These are phyloP conservation scores for Aphaenogaster ashmeadi DNA, from an alignment of 1,140 invertebrate genomes.

Conservation along the genomic window DNA sequence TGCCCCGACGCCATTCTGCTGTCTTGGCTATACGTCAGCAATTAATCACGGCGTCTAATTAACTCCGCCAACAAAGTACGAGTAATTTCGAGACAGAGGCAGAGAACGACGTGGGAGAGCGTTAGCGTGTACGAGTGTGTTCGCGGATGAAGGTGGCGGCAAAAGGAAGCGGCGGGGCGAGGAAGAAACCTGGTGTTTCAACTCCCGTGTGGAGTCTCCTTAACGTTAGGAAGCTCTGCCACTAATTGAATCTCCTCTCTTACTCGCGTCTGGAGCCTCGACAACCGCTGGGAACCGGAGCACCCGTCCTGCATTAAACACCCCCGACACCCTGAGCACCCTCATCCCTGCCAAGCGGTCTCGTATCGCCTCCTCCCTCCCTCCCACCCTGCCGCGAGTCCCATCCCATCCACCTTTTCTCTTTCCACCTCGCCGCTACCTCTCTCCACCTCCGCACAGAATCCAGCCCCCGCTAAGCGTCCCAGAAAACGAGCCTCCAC, in stretches of 20 bases:
- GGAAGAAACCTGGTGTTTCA: slow-evolving; percentile 30
- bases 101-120: slow-evolving; percentile 34
- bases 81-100: slow-evolving; percentile 58
- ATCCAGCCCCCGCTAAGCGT: slow-evolving; percentile 70
- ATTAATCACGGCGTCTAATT: slow-evolving; percentile 64
- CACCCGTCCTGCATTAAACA: slow-evolving; percentile 87
- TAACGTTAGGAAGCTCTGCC: slow-evolving; percentile 87
- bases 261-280: slow-evolving; percentile 85
- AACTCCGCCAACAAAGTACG: slow-evolving; percentile 56
- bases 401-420: slow-evolving; percentile 62
- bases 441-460: slow-evolving; percentile 57
- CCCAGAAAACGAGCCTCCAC: slow-evolving; percentile 59
- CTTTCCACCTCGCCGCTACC: slow-evolving; percentile 59
- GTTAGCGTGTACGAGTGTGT: slow-evolving; percentile 49
- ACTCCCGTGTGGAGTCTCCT: slow-evolving; percentile 84
- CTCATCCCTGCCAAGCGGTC: slow-evolving; percentile 85
- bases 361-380: slow-evolving; percentile 78
- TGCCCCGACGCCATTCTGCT: slow-evolving; percentile 8
- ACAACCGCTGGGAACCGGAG: slow-evolving; percentile 85
- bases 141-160: slow-evolving; percentile 44
- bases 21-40: slow-evolving; percentile 42
- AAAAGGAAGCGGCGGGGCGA: neutral
- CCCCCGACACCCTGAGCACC: slow-evolving; percentile 84
- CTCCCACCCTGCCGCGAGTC: slow-evolving; percentile 45
- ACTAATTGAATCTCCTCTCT: slow-evolving; percentile 87